These are phyloP conservation scores for Pachypanchax playfairii DNA, from an alignment of 2,113 vertebrate species.

Conservation along the genomic window DNA sequence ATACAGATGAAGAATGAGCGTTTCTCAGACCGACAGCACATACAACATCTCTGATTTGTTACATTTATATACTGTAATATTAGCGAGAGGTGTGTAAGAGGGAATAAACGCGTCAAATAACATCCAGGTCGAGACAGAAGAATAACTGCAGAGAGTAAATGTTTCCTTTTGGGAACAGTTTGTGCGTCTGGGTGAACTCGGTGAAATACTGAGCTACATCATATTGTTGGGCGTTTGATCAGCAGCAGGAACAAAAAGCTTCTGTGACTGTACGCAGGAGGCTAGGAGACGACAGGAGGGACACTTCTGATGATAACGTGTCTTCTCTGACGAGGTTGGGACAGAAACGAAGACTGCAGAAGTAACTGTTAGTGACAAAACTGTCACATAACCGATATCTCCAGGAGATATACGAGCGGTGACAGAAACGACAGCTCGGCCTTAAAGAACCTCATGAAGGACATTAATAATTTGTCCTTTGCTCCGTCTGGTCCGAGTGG, in stretches of 20 bases:
- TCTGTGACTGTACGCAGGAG: conserved; percentile 44
- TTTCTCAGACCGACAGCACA: conserved; percentile 36
- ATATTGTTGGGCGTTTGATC: conserved; percentile 35
- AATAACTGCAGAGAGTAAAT: conserved; percentile 28
- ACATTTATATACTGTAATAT: conserved; percentile 42
- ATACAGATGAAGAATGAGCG: conserved; percentile 40
- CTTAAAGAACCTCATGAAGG: conserved; percentile 12
- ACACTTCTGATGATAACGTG: conserved; percentile 58
- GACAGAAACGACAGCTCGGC: conserved; percentile 30
- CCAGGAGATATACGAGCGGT: conserved; percentile 39
- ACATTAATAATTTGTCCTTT: conserved; percentile 23
- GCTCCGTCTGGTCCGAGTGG: neutral
- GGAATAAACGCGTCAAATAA: conserved; percentile 32
- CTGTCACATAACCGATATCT: conserved; percentile 60
- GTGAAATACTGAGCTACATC: conserved; percentile 45
- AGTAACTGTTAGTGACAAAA: conserved; percentile 51
- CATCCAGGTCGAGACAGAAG: conserved; percentile 27
- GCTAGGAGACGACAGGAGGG: conserved; percentile 31
- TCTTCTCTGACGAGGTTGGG: conserved; percentile 39
- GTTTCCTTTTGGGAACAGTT: conserved; percentile 18
- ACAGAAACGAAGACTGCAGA: conserved; percentile 37
- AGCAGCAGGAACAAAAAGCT: conserved; percentile 48
- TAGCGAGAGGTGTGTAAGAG: conserved; percentile 3
- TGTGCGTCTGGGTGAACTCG: neutral
- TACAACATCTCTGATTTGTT: conserved; percentile 45